Evolutionary conservation across 2,797 vertebrate genomes (phyloP).

Genomic region (Myotis planiceps): DNA sequence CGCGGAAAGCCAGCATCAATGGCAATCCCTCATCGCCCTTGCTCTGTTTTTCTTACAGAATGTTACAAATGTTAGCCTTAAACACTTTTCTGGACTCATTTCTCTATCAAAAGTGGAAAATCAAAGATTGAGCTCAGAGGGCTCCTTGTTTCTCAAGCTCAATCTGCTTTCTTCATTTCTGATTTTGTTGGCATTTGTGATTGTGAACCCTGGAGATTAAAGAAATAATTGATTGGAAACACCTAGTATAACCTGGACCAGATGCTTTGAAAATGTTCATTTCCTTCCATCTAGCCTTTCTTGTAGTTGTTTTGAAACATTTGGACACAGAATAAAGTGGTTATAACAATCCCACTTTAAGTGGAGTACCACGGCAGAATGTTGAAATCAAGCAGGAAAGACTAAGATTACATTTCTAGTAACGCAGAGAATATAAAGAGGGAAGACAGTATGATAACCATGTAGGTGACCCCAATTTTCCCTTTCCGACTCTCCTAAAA

Average conservation of each 20-base stretch:
- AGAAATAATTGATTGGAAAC: slow-evolving; percentile 20
- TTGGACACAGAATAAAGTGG: slow-evolving; percentile 38
- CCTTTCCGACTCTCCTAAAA: slow-evolving; percentile 31
- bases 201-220: neutral
- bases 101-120: slow-evolving; percentile 25
- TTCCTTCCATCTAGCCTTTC: slow-evolving; percentile 13
- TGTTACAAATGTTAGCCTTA: neutral
- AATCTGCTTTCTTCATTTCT: neutral
- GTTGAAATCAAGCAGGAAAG: slow-evolving; percentile 44
- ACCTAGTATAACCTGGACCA: neutral
- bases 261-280: neutral
- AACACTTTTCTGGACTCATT: neutral
- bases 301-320: slow-evolving; percentile 39
- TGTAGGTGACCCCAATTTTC: slow-evolving; percentile 54
- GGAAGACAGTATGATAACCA: neutral
- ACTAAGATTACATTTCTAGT: neutral
- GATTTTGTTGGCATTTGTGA: neutral
- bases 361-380: neutral
- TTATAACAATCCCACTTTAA: neutral
- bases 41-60: neutral
- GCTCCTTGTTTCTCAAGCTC: neutral
- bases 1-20: neutral
- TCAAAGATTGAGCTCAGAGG: neutral
- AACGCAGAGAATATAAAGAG: slow-evolving; percentile 7
- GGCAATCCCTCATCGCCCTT: neutral